Conservation (phyloP, 2,888 invertebrate species). For the Orchesellides sinensis region DNA sequence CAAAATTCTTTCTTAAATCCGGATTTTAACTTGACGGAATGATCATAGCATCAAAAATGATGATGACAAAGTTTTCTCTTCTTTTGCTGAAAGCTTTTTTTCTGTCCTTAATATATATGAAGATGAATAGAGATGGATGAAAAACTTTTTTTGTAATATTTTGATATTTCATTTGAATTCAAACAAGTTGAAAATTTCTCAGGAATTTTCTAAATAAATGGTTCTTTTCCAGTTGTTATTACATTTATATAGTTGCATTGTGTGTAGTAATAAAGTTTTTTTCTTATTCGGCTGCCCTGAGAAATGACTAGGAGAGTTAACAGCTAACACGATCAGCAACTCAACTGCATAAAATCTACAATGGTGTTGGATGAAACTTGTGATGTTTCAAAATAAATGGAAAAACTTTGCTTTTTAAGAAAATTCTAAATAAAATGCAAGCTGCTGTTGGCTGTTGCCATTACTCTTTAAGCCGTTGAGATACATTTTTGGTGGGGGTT, state of each 20-base stretch:
- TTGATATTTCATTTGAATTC: conserved; percentile 55
- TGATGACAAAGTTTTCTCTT: conserved; percentile 45
- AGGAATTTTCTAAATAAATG: conserved; percentile 44
- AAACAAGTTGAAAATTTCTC: conserved; percentile 19
- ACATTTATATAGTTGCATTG: conserved; percentile 38
- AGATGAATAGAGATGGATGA: conserved; percentile 43
- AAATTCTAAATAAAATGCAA: conserved; percentile 49
- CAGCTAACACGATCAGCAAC: conserved; percentile 49
- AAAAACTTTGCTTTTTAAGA: conserved; percentile 62
- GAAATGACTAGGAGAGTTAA: conserved; percentile 59
- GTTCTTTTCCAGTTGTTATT: conserved; percentile 14
- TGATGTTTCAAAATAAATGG: conserved; percentile 61
- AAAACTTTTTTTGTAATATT: conserved; percentile 37
- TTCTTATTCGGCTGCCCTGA: conserved; percentile 8
- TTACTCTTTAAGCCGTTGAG: conserved; percentile 28
- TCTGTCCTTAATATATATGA: not conserved
- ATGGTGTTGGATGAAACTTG: conserved; percentile 44
- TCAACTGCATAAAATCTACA: conserved; percentile 27
- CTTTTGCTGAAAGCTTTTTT: conserved; percentile 21
- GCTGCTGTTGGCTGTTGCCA: conserved; percentile 42
- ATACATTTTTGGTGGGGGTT: conserved; percentile 1
- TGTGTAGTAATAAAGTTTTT: conserved; percentile 45
- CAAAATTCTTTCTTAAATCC: conserved; percentile 35
- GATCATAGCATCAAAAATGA: conserved; percentile 52
- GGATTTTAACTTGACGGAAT: conserved; percentile 56